phyloP scores from a whole-genome alignment of 2,888 invertebrate genomes.

The Cerastis leucographa region DNA sequence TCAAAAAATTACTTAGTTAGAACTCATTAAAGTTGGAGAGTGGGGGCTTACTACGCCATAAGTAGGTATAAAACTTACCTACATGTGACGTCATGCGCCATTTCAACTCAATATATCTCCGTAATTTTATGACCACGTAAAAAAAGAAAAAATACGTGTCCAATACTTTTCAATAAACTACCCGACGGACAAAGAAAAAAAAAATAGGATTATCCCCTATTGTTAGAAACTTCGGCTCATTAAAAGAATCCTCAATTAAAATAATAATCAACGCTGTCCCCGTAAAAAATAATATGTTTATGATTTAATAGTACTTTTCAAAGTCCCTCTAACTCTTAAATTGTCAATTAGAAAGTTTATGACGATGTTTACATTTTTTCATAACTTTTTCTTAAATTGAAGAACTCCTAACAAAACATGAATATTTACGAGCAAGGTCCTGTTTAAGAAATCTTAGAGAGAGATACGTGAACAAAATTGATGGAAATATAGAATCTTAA shows the following conservation, averaged over 20 bases:
- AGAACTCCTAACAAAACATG: constrained; percentile 16
- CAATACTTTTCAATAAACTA: too few species aligned
- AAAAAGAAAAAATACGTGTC: too few species aligned
- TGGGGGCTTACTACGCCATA: too few species aligned
- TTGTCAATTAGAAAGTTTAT: constrained; percentile 76
- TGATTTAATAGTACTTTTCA: constrained; percentile 64
- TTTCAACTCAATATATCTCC: too few species aligned
- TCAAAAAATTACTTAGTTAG: too few species aligned
- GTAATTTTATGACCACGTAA: too few species aligned
- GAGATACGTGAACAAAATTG: not conserved
- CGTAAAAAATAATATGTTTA: constrained; percentile 64
- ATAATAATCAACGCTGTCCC: constrained; percentile 24
- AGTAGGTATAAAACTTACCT: too few species aligned
- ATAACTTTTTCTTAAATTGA: constrained; percentile 50
- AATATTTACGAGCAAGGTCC: constrained; percentile 8
- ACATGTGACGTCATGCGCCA: too few species aligned
- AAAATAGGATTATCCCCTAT: too few species aligned
- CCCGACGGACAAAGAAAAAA: too few species aligned
- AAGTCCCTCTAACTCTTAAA: constrained; percentile 71
- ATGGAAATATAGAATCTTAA: not conserved
- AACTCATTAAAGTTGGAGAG: too few species aligned
- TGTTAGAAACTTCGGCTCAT: constrained; percentile 13
- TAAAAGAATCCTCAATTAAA: constrained; percentile 44
- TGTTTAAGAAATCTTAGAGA: not conserved
- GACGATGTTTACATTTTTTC: constrained; percentile 62